Evolutionary conservation across 2,113 vertebrate genomes (phyloP), one percentile per base, ranked within the genome.

Genomic region (Passerina amoena): DNA sequence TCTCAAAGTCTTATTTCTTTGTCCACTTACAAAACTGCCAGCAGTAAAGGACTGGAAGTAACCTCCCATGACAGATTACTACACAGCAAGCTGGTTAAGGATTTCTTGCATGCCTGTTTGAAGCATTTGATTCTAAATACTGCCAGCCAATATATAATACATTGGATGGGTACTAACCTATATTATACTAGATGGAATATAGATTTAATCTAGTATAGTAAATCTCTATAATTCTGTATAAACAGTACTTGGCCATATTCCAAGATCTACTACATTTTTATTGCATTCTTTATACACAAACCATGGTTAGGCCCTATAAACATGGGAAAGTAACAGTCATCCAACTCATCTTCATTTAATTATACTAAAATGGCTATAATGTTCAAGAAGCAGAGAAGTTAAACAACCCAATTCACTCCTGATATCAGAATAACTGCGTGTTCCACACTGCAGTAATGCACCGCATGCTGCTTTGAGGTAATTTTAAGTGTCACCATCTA

Each of bases 301-400:
- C 48, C n/a, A 90, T 40, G 65, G 84, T 86, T 94, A 92, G 72
- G 57, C 30, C 81, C 37, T 84, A 56, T 84, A 86, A 96, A 90
- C 83, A 92, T 6, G 14, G 24, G 57, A 69, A 90, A 88, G 60
- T 87, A 95, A 95, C n/a, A 95, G 72, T 95, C 81, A 96, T 84
- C 38, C 79, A 94, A 42, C 53, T 85, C 61, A 86, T 70, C 65
- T 79, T 81, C 66, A 93, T 88, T 90, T 91, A 91, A 92, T 96
- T 94, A 96, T 57, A 76, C 60, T 77, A 86, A 96, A 95, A 94
- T 75, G 64, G 56, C 44, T 84, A 79, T 53, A 92, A 92, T 80
- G 70, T 56, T 95, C 92, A 90, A 96, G 90, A 96, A 97, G 71
- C 47, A 0, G 5, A 86, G 30, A 94, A 83, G 64, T 90, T 85